Percentiles rank a stretch among this genome's conserved stretches.
Conservation (phyloP, 2,888 invertebrate species). For the Lissonota sp. region DNA sequence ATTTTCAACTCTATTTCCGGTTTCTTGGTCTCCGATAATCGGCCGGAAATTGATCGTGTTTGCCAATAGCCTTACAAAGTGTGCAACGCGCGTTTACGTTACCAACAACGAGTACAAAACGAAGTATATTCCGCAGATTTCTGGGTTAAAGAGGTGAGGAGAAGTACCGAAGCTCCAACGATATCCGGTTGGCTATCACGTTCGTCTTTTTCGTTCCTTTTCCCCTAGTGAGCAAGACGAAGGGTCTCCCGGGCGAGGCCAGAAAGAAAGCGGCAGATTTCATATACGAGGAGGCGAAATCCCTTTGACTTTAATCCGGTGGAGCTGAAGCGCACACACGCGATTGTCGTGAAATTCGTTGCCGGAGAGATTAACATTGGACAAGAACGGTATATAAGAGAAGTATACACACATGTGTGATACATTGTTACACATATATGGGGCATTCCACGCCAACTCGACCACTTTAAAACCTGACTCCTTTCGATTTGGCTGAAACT, state of each 20-base stretch:
- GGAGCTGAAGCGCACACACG: slow-evolving; percentile 59
- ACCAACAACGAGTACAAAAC: neutral
- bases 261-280: neutral
- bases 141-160: slow-evolving; percentile 14
- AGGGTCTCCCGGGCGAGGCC: neutral
- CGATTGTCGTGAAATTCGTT: slow-evolving; percentile 61
- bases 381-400: slow-evolving; percentile 2
- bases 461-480: no score
- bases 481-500: no score
- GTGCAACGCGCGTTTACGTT: neutral
- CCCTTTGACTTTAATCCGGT: slow-evolving; percentile 62
- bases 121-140: neutral
- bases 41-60: slow-evolving; percentile 47
- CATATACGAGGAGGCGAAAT: slow-evolving; percentile 24
- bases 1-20: slow-evolving; percentile 25
- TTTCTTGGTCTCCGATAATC: slow-evolving; percentile 6
- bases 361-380: slow-evolving; percentile 52
- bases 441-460: no score
- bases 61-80: neutral
- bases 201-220: slow-evolving; percentile 26
- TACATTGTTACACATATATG: no score
- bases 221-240: slow-evolving; percentile 26
- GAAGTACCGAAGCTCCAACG: slow-evolving; percentile 6
- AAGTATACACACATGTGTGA: neutral
- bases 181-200: slow-evolving; percentile 52